These are phyloP conservation scores for Aleadryas rufinucha DNA, from an alignment of 2,113 vertebrate genomes.

Conservation along the genomic window DNA sequence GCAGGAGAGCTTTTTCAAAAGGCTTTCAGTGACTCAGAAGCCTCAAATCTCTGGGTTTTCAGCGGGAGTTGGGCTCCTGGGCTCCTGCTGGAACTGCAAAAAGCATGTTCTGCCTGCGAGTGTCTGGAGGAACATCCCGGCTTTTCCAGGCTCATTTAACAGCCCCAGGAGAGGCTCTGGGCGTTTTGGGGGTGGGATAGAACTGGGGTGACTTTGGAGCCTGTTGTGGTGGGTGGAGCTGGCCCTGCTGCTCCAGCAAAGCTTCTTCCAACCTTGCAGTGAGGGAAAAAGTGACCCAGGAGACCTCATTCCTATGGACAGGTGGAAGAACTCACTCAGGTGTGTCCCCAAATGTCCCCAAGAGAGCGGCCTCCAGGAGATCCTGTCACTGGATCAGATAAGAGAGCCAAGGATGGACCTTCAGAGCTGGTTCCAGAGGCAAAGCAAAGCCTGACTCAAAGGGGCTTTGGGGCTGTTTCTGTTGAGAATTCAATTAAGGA, in stretches of 20 bases:
- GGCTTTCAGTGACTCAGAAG: background rate
- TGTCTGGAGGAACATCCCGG: background rate
- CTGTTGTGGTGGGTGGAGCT: background rate
- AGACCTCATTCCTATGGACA: background rate
- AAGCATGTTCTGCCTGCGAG: background rate
- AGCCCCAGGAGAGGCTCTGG: background rate
- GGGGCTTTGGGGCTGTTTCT: background rate
- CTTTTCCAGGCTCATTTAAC: background rate
- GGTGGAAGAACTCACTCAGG: background rate
- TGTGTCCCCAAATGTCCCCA: background rate
- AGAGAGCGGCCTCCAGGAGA: background rate
- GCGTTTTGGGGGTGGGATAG: fast-evolving
- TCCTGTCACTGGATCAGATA: fast-evolving
- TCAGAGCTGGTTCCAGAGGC: background rate
- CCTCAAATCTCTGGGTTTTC: background rate
- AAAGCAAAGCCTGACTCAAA: background rate
- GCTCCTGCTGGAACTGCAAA: background rate
- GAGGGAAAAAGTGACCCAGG: background rate
- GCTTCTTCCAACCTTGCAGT: background rate
- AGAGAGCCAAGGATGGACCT: background rate
- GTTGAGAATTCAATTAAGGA: background rate
- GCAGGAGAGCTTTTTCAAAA: background rate
- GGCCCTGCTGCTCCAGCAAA: background rate
- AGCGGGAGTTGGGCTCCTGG: background rate
- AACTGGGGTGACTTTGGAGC: background rate